Base-by-base conservation (phyloP, 2,888 invertebrate species). In the Mellilla xanthometata region DNA sequence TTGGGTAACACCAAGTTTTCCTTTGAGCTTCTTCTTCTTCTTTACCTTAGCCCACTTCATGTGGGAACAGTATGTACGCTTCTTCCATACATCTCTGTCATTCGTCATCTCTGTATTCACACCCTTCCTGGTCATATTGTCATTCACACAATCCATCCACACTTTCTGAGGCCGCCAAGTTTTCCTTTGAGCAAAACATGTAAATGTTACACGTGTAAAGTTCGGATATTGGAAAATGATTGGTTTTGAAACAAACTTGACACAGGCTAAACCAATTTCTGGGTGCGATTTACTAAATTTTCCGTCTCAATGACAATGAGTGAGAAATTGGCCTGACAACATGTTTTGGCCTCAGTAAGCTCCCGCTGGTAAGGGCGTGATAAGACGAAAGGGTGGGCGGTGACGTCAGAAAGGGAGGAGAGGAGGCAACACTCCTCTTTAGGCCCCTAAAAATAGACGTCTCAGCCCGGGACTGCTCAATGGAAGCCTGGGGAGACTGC, bases 361-460 rank as follows among this genome's bases (percentile, higher is more conserved):
- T 76, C 67, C 57, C 67, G 61, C 41, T 39, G 57, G 56, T 54
- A 49, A 56, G 62, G 64, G 56, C 49, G 59, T 42, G 55, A 40
- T 49, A 47, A 56, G 67, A 58, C 62, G 67, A 65, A 42, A 52
- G 49, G 60, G 59, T 57, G 62, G 56, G 58, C 12, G 65, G 71
- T 76, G 74, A 76, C 82, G 85, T 82, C 77, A 64, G 57, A 47
- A 62, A 58, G 51, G 55, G 46, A 27, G 35, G 29, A 51, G 57
- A 52, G 60, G 47, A 48, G 47, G 51, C 62, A 67, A 59, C 77
- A 75, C 74, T 56, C 24, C 24, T 8, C 24, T n/a, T 8, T 24
- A 52, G 53, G 61, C 68, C 79, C 80, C 84, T 85, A 86, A 81
- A 86, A 88, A 87, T 87, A 88, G 87, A 81, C 57, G 62, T 69